Evolutionary conservation across 2,797 vertebrate species (phyloP).

Genomic region (Enteromius mattozi): DNA sequence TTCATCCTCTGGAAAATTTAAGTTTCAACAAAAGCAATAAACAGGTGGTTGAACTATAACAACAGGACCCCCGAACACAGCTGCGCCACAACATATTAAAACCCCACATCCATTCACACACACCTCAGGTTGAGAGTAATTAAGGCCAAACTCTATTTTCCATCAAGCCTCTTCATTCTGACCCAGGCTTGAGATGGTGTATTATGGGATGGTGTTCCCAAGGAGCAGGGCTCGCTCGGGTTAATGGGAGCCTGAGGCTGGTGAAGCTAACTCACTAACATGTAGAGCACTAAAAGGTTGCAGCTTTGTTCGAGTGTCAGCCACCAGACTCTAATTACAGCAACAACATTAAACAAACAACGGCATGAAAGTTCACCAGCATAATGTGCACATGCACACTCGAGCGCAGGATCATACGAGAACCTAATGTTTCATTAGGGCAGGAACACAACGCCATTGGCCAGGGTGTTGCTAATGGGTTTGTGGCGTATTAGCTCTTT

Average conservation of each 20-base stretch:
- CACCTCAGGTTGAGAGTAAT: constrained; percentile 72
- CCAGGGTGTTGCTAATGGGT: constrained; percentile 60
- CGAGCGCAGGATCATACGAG: constrained; percentile 8
- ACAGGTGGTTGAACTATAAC: constrained; percentile 15
- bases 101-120: constrained; percentile 21
- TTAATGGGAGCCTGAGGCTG: constrained; percentile 75
- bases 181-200: constrained; percentile 71
- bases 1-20: not conserved
- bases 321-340: constrained; percentile 44
- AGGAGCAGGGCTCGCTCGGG: constrained; percentile 69
- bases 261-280: constrained; percentile 28
- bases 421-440: constrained; percentile 35
- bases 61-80: not conserved
- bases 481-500: constrained; percentile 54
- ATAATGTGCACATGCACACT: constrained; percentile 7
- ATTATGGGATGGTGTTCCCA: constrained; percentile 71
- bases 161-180: constrained; percentile 73
- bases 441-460: constrained; percentile 14
- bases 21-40: constrained; percentile 15
- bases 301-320: constrained; percentile 28
- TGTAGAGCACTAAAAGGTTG: constrained; percentile 21
- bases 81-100: constrained; percentile 23
- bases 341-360: constrained; percentile 32
- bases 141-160: constrained; percentile 76
- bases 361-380: not conserved